Conservation (phyloP, 2,797 vertebrate genomes). For the Cyprinodon diabolis region DNA sequence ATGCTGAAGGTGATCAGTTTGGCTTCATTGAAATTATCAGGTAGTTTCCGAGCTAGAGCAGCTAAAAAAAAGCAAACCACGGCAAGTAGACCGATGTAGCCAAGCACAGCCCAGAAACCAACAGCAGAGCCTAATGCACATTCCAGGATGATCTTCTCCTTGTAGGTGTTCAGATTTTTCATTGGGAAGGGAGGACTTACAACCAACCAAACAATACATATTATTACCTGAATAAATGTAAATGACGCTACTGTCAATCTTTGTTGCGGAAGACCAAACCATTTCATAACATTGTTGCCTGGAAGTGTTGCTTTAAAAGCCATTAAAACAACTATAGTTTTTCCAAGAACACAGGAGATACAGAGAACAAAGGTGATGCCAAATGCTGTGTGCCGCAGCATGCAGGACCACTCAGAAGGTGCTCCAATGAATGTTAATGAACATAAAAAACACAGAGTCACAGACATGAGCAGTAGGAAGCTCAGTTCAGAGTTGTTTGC, state of each 20-base stretch:
- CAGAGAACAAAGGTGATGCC: constrained; percentile 52
- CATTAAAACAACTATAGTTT: constrained; percentile 69
- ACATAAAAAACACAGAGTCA: constrained; percentile 4
- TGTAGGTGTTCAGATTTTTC: constrained; percentile 56
- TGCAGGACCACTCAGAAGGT: constrained; percentile 24
- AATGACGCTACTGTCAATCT: background rate
- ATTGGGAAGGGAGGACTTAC: background rate
- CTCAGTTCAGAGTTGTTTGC: constrained; percentile 77
- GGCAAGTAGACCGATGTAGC: constrained; percentile 60
- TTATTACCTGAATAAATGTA: background rate
- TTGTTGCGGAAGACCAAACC: background rate
- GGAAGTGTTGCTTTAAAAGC: constrained; percentile 47
- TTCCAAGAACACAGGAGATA: constrained; percentile 63
- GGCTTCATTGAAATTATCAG: too few species aligned
- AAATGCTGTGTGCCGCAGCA: constrained; percentile 3
- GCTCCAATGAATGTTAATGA: constrained; percentile 36
- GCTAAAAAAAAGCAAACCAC: too few species aligned
- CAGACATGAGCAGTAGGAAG: constrained; percentile 39
- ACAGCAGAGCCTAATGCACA: constrained; percentile 69
- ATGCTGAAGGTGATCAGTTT: background rate
- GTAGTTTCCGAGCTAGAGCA: too few species aligned
- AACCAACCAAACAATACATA: too few species aligned
- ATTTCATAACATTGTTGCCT: constrained; percentile 34
- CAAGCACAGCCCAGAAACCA: constrained; percentile 69
- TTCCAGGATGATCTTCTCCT: constrained; percentile 69